These are phyloP conservation scores for Euschistus heros DNA, from an alignment of 1,140 invertebrate species.

Conservation along the genomic window DNA sequence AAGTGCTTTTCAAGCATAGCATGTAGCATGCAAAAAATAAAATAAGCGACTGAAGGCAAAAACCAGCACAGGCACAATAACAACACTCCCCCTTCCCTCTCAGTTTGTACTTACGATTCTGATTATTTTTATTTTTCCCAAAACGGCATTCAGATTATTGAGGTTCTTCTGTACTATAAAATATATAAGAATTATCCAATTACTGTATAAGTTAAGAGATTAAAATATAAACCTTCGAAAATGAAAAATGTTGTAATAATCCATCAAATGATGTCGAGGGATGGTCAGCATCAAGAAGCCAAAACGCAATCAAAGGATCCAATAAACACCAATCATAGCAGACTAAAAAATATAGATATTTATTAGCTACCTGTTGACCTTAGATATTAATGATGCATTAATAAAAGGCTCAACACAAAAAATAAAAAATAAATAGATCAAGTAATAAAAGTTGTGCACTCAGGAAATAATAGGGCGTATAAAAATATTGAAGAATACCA, in stretches of 20 bases:
- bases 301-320: constrained; percentile 27
- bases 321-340: constrained; percentile 24
- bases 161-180: not conserved
- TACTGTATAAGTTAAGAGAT: not conserved
- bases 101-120: too few species aligned
- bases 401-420: not conserved
- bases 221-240: not conserved
- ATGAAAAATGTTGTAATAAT: not conserved
- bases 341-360: constrained; percentile 15
- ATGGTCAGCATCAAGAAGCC: constrained; percentile 29
- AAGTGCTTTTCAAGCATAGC: too few species aligned
- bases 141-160: too few species aligned
- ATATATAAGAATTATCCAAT: not conserved
- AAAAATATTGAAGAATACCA: too few species aligned
- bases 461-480: too few species aligned
- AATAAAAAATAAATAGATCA: too few species aligned
- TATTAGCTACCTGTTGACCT: not conserved
- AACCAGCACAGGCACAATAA: not conserved
- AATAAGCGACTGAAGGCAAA: not conserved
- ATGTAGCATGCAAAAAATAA: not conserved
- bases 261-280: constrained; percentile 22
- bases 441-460: too few species aligned
- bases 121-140: too few species aligned
- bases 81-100: too few species aligned
- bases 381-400: not conserved